These are phyloP conservation scores for Crocodylus rhombifer DNA, from an alignment of 2,797 vertebrate genomes.

Conservation along the genomic window DNA sequence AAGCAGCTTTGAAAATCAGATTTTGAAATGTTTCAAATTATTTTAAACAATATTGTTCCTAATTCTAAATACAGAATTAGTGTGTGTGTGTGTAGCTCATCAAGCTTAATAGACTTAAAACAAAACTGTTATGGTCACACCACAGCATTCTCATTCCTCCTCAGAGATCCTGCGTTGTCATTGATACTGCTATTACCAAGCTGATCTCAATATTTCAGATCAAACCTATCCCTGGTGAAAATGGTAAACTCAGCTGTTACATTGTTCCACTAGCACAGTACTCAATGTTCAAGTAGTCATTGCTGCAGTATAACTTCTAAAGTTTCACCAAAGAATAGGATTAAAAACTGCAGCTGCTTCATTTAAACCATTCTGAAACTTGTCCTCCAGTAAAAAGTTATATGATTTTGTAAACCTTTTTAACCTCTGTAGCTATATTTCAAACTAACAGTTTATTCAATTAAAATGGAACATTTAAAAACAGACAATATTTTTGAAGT, in stretches of 20 bases:
- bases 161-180: neutral
- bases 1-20: neutral
- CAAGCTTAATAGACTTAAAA: neutral
- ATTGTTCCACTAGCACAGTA: constrained; percentile 5
- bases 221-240: neutral
- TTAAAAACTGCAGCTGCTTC: constrained; percentile 52
- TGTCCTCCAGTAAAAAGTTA: constrained; percentile 61
- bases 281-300: neutral
- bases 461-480: constrained; percentile 82
- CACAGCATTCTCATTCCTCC: neutral
- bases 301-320: constrained; percentile 34
- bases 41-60: neutral
- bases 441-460: constrained; percentile 83
- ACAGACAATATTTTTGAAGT: constrained; percentile 89
- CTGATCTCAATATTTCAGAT: rapidly evolving
- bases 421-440: constrained; percentile 79
- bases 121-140: neutral
- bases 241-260: neutral
- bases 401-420: constrained; percentile 74
- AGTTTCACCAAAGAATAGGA: constrained; percentile 33
- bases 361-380: constrained; percentile 59
- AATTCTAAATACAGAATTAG: neutral
- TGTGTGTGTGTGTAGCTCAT: neutral
- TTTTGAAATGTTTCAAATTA: neutral
- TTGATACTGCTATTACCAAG: neutral